Evolutionary conservation across 2,888 invertebrate species (phyloP), one percentile per base, ranked within the genome.

Genomic region (Nymphalis c-album): DNA sequence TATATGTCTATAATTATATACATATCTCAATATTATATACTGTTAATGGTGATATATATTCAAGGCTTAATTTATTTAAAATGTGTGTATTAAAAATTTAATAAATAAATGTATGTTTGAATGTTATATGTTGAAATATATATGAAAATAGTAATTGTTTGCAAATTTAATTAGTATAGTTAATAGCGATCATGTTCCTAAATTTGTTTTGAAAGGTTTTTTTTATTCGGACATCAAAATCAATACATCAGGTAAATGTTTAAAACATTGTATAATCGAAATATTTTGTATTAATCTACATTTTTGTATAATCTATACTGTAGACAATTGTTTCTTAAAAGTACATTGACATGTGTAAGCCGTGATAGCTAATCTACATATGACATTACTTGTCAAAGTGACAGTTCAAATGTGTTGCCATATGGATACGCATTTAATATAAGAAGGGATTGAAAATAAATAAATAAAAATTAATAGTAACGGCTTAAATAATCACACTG

Each of bases 291-390:
- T 60, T 48, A 7, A 55, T 53, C 50, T 61, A 55, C 8, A 53
- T 61, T 61, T 40, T 69, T 69, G 46, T 69, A 69, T 62, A 65
- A 62, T 53, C 53, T 69, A 59, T 69, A 69, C 68, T 65, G 59
- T 65, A 69, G 68, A 46, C 35, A 59, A 18, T 55, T 17, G 31
- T 20, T n/a, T 10, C 40, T 45, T 60, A 51, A 51, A 60, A 53
- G 46, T 35, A n/a, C 20, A 50, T 35, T 35, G 22, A 51, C 13
- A 48, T 22, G 22, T 22, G 22, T 22, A 22, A 22, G 22, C 22
- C 22, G 22, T 22, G 22, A 22, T 22, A 22, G 22, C 22, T 22
- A 22, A 22, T 22, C 51, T 51, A 51, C 20, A 55, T n/a, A 55
- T 7, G 3, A n/a, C 40, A 40, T 10, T 40, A 31, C 0, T 17